Evolutionary conservation across 23 tunicate species (phyloP).

Genomic region (Clavelina lepadiformis): DNA sequence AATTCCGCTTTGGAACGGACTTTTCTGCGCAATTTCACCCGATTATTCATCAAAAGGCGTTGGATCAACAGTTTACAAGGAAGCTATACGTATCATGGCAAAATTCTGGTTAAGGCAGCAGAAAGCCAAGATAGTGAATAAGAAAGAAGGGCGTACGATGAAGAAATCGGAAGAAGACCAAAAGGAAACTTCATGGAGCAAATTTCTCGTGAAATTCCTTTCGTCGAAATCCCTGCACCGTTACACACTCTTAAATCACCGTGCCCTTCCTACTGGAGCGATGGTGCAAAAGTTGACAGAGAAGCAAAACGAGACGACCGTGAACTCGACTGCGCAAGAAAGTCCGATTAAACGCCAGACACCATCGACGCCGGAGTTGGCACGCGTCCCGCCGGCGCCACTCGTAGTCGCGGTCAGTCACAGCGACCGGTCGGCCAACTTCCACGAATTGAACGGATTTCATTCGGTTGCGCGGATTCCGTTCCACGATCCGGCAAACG

Average conservation of each 20-base stretch:
- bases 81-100: slow-evolving; percentile 59
- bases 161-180: background rate
- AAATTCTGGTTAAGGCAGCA: slow-evolving; percentile 41
- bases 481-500: slow-evolving; percentile 27
- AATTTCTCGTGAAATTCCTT: slow-evolving; percentile 17
- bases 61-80: slow-evolving; percentile 64
- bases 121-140: background rate
- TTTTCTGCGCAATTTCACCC: slow-evolving; percentile 75
- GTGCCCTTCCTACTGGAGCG: slow-evolving; percentile 6
- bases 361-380: slow-evolving; percentile 5
- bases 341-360: background rate
- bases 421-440: slow-evolving; percentile 53
- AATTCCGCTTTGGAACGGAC: slow-evolving; percentile 87
- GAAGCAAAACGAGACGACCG: background rate
- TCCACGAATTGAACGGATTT: slow-evolving; percentile 76
- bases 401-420: slow-evolving; percentile 71
- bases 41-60: slow-evolving; percentile 60
- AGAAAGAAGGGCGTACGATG: too few relatives aligned
- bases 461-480: slow-evolving; percentile 50
- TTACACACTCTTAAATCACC: slow-evolving; percentile 16
- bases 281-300: slow-evolving; percentile 1
- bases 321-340: background rate
- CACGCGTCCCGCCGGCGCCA: slow-evolving; percentile 21
- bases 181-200: background rate
- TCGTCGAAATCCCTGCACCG: slow-evolving; percentile 13